Evolutionary conservation across 2,888 invertebrate species (phyloP).

Genomic region (Schizotus pectinicornis): DNA sequence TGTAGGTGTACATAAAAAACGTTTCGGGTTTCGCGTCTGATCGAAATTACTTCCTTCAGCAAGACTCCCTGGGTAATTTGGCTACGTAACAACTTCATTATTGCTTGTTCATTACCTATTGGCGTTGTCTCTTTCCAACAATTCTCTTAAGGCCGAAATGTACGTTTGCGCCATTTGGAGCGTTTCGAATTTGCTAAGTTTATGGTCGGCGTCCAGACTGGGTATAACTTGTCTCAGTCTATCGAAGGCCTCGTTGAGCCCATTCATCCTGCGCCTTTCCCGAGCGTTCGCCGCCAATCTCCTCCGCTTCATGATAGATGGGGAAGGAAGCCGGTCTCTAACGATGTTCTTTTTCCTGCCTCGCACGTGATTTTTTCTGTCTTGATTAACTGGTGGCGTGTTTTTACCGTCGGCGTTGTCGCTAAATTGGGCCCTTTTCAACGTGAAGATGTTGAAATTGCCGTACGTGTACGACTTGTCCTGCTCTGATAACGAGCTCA

Average conservation of each 20-base stretch:
- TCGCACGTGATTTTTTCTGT: conserved; percentile 29
- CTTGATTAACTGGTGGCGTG: conserved; percentile 27
- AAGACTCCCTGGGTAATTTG: background rate
- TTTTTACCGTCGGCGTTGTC: conserved; percentile 21
- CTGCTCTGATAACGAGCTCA: conserved; percentile 46
- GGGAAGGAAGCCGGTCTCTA: conserved; percentile 50
- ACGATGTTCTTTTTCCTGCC: conserved; percentile 43
- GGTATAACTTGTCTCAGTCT: conserved; percentile 72
- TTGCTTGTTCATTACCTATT: conserved; percentile 34
- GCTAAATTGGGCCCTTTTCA: conserved; percentile 39
- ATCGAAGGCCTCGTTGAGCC: conserved; percentile 76
- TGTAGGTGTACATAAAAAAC: background rate
- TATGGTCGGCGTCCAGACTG: conserved; percentile 70
- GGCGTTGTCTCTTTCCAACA: conserved; percentile 56
- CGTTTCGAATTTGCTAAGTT: conserved; percentile 79
- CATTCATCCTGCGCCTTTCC: conserved; percentile 75
- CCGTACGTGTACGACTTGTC: conserved; percentile 43
- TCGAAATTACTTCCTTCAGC: background rate
- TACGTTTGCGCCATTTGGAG: conserved; percentile 80
- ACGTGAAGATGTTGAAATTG: conserved; percentile 48
- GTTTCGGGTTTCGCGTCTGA: background rate
- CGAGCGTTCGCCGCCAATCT: conserved; percentile 75
- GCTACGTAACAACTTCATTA: background rate
- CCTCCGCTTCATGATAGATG: conserved; percentile 65
- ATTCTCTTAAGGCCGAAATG: conserved; percentile 71